Percentiles rank a stretch among this genome's conserved stretches.
These are phyloP conservation scores for Heliconius melpomene DNA, from an alignment of 1,140 invertebrate genomes.

Conservation along the genomic window DNA sequence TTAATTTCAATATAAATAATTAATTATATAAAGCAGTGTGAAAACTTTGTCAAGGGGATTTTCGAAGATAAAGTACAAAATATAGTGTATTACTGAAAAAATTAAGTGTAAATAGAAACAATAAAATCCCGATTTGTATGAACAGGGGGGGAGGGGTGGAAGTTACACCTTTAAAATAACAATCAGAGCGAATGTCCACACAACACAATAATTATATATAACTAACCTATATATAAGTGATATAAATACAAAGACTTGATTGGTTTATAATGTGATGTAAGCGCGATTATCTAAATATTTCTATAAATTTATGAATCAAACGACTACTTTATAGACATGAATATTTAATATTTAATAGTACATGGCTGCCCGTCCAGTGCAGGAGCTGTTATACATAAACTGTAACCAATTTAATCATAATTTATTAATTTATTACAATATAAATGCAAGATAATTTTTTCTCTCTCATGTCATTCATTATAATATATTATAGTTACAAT, in stretches of 20 bases:
- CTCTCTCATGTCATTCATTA: background rate
- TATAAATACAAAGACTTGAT: background rate
- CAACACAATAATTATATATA: background rate
- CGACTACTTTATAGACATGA: background rate
- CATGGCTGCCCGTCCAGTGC: background rate
- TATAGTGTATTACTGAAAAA: background rate
- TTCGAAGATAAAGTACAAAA: background rate
- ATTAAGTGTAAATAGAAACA: no score
- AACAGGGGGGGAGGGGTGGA: background rate
- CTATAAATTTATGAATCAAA: background rate
- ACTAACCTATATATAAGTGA: background rate
- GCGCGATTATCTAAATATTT: background rate
- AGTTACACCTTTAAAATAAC: background rate
- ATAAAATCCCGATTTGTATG: background rate
- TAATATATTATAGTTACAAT: background rate
- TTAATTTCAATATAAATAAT: background rate
- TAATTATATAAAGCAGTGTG: background rate
- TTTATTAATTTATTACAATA: background rate
- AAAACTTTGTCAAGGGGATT: background rate
- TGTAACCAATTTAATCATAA: background rate
- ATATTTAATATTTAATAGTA: background rate
- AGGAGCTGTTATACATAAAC: background rate
- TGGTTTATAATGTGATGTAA: background rate
- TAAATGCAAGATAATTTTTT: constrained; percentile 7
- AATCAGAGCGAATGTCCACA: background rate